Base-by-base conservation (phyloP, 2,888 invertebrate species). In the Caenorhabditis sp. region DNA sequence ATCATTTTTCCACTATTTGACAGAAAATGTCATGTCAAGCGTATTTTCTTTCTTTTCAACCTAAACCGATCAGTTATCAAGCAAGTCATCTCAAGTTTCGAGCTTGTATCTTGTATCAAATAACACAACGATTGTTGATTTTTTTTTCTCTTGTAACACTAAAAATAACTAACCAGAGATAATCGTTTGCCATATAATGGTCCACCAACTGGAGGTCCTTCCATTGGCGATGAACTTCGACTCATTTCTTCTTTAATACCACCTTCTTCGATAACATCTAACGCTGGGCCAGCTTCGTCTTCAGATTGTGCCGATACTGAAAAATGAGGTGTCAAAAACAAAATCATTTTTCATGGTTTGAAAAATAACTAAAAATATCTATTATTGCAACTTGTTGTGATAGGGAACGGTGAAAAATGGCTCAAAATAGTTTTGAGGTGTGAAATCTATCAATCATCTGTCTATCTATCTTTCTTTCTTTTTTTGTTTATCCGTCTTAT, bases 141-240 rank as follows among this genome's bases (percentile, higher is more conserved):
- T 43, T n/a, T n/a, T n/a, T n/a, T 43, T 43, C 43, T 43, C 43
- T 43, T 14, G 43, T 31, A 31, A 50, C 4, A 50, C 50, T 31
- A 58, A 31, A 38, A 38, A 43, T 17, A 26, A 58, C 78, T 65
- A 54, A 82, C 82, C 67, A 82, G 59, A 26, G 77, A 77, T 65
- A 81, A 70, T 67, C 82, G 63, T 56, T 80, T 83, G 25, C 76
- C 76, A 65, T 83, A 81, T 50, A 83, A 70, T 21, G 83, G 78
- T n/a, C 77, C 78, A 21, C 74, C 72, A 14, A 77, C 69, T 31
- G 80, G 78, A n/a, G 72, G 76, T 0, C 73, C 56, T 59, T 83
- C 82, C 63, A 81, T 71, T 2, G 82, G 82, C 12, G 77, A 72
- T 10, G 72, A 73, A 38, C 80, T 80, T 56, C 77, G 63, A 62